Evolutionary conservation across 2,888 invertebrate genomes (phyloP).

Genomic region (Lochmaea crataegi): DNA sequence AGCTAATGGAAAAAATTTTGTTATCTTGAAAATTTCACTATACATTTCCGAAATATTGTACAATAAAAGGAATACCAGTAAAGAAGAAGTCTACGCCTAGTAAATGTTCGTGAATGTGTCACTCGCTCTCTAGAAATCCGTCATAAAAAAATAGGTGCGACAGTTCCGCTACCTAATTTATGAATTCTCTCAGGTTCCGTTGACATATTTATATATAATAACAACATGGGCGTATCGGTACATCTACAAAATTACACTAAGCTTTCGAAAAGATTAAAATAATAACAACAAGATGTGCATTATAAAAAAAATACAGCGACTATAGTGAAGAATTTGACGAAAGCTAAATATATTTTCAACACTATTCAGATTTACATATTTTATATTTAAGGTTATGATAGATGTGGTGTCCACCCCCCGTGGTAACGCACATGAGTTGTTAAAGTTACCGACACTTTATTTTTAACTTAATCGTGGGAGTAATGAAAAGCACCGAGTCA

Average conservation of each 20-base stretch:
- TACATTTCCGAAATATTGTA: no score
- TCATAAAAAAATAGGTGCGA: conserved; percentile 30
- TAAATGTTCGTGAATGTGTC: conserved; percentile 20
- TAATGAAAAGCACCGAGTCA: conserved; percentile 2
- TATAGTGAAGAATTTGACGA: no score
- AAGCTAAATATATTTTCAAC: no score
- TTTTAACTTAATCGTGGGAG: conserved; percentile 31
- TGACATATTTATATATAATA: conserved; percentile 30
- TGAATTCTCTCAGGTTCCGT: conserved; percentile 30
- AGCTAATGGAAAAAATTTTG: no score
- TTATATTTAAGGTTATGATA: no score
- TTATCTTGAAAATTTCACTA: no score
- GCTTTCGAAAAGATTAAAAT: background rate
- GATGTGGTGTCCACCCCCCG: background rate
- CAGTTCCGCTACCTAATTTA: conserved; percentile 38
- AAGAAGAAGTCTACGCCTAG: no score
- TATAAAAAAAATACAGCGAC: no score
- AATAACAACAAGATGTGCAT: background rate
- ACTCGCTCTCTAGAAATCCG: conserved; percentile 13
- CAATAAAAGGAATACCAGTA: no score
- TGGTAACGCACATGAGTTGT: background rate
- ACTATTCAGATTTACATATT: no score
- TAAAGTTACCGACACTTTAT: conserved; percentile 19
- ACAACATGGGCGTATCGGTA: conserved; percentile 13
- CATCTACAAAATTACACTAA: background rate